These are phyloP conservation scores for Bryconaethiops microstoma DNA, from an alignment of 2,797 vertebrate genomes.

Conservation along the genomic window DNA sequence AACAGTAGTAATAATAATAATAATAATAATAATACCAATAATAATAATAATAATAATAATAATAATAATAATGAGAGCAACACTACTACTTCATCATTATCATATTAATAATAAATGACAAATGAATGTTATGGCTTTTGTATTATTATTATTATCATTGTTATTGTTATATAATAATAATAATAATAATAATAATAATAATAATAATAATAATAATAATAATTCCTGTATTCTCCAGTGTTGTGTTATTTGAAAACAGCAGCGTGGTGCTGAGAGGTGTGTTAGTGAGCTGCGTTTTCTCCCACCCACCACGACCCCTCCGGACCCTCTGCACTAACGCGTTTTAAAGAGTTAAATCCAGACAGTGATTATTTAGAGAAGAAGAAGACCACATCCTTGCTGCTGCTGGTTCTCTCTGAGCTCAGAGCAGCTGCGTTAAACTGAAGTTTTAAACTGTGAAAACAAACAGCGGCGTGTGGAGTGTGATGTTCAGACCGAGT, in stretches of 20 bases:
- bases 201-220: neutral
- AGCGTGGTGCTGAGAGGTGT: neutral
- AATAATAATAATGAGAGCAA: no score
- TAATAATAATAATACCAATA: neutral
- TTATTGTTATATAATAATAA: neutral
- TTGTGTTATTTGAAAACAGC: neutral
- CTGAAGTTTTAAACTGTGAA: constrained; percentile 67
- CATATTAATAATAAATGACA: no score
- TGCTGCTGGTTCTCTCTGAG: constrained; percentile 49
- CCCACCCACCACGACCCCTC: constrained; percentile 47
- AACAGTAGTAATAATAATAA: neutral
- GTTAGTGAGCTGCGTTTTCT: neutral
- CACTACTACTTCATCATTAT: no score
- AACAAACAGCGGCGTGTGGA: constrained; percentile 71
- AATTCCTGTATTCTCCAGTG: neutral
- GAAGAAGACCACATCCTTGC: constrained; percentile 39
- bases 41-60: neutral
- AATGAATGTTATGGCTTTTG: no score
- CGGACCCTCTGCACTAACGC: constrained; percentile 40
- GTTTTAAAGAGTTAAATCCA: neutral
- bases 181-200: no score
- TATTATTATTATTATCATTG: no score
- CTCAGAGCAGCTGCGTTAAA: constrained; percentile 41
- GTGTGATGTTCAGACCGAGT: constrained; percentile 68
- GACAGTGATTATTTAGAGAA: constrained; percentile 2